Percentiles rank a stretch among this genome's conserved stretches.
Evolutionary conservation across 1,140 invertebrate genomes (phyloP).

Genomic region (Bombus polaris): DNA sequence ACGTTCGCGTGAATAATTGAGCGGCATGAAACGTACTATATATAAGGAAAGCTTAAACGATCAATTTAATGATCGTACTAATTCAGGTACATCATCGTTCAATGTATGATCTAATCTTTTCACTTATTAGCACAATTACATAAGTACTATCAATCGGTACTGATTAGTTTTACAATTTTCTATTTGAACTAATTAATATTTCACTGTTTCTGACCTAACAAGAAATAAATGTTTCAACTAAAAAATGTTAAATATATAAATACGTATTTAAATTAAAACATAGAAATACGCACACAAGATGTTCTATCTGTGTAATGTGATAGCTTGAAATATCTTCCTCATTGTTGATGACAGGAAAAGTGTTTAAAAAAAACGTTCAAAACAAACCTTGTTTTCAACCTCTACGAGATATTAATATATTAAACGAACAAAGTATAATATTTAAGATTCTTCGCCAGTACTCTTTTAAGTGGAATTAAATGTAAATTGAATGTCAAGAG

Average conservation of each 20-base stretch:
- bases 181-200: not conserved
- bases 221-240: not conserved
- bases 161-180: not conserved
- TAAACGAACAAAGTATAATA: no score
- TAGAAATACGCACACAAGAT: not conserved
- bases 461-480: no score
- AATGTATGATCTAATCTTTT: not conserved
- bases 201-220: not conserved
- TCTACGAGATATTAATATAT: no score
- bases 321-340: not conserved
- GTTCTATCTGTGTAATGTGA: not conserved
- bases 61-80: not conserved
- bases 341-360: not conserved
- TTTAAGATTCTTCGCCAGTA: no score
- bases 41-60: not conserved
- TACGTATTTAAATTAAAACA: no score
- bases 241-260: not conserved
- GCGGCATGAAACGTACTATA: not conserved
- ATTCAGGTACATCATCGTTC: not conserved
- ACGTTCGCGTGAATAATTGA: slow-evolving; percentile 1
- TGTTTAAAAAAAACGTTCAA: no score
- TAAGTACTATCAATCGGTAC: not conserved
- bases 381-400: no score
- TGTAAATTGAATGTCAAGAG: no score
- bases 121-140: not conserved